Conservation (phyloP, 2,888 invertebrate genomes). For the Troides aeacus region DNA sequence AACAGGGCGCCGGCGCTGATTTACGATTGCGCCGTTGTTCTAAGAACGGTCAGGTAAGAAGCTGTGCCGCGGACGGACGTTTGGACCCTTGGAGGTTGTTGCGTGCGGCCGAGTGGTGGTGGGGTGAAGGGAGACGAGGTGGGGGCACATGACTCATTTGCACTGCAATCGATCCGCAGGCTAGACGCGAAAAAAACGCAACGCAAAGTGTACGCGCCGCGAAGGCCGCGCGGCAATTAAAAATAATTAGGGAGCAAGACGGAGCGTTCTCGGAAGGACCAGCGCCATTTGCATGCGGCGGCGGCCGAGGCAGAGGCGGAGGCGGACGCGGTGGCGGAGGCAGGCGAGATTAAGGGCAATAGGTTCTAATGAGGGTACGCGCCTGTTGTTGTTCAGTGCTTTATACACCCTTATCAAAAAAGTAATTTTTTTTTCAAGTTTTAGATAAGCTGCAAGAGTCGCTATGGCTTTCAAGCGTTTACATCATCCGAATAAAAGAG, state of each 20-base stretch:
- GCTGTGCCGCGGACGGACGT: not conserved
- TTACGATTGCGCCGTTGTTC: slow-evolving; percentile 66
- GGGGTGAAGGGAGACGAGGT: slow-evolving; percentile 48
- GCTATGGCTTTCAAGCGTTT: no score
- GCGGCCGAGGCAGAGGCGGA: slow-evolving; percentile 32
- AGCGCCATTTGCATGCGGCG: slow-evolving; percentile 75
- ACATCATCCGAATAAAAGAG: no score
- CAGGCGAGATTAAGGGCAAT: slow-evolving; percentile 74
- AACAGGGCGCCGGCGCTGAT: slow-evolving; percentile 76
- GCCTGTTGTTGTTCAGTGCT: not conserved
- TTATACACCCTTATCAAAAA: no score
- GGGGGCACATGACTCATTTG: slow-evolving; percentile 59
- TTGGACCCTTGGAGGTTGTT: no score
- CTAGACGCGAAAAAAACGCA: slow-evolving; percentile 76
- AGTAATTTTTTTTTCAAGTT: no score
- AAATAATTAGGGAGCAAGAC: slow-evolving; percentile 76
- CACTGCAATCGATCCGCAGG: slow-evolving; percentile 65
- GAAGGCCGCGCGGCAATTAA: slow-evolving; percentile 79
- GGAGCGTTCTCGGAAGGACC: slow-evolving; percentile 75
- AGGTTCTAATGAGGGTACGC: slow-evolving; percentile 38
- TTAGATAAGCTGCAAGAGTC: no score
- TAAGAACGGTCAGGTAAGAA: slow-evolving; percentile 62
- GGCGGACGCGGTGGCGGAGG: slow-evolving; percentile 46
- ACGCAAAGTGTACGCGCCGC: slow-evolving; percentile 58
- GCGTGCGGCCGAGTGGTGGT: not conserved